Evolutionary conservation across 1,140 invertebrate genomes (phyloP).

Genomic region (Danaus plexippus): DNA sequence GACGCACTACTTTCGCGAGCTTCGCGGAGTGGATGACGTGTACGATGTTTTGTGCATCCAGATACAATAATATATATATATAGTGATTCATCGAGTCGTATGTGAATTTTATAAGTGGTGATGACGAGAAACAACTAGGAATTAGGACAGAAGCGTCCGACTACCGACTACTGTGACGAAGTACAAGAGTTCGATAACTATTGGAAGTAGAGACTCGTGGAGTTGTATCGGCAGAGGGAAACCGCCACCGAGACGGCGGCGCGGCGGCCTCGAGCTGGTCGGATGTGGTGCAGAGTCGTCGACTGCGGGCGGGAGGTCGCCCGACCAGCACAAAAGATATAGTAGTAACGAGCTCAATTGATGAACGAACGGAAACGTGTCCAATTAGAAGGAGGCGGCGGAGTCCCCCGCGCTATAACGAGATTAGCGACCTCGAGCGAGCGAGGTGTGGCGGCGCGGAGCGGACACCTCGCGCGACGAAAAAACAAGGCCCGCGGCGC

Average conservation of each 20-base stretch:
- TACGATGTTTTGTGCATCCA: too few species aligned
- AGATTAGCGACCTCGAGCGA: constrained; percentile 46
- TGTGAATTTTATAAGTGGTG: too few species aligned
- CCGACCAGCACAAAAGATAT: constrained; percentile 43
- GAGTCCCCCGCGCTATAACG: constrained; percentile 52
- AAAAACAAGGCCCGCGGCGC: constrained; percentile 47
- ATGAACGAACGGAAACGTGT: constrained; percentile 67
- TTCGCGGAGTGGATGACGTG: too few species aligned
- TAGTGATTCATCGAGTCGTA: too few species aligned
- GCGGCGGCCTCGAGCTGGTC: constrained; percentile 11
- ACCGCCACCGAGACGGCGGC: constrained; percentile 2
- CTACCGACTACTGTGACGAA: too few species aligned
- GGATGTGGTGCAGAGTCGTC: constrained; percentile 14
- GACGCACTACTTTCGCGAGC: too few species aligned
- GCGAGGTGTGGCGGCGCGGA: constrained; percentile 55
- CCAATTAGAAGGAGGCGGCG: constrained; percentile 66
- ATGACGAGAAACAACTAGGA: too few species aligned
- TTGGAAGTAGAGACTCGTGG: too few species aligned
- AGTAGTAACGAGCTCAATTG: constrained; percentile 65
- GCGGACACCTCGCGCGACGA: constrained; percentile 26
- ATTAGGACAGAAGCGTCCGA: too few species aligned
- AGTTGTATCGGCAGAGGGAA: neutral
- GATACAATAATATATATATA: too few species aligned
- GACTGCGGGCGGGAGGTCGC: too few species aligned
- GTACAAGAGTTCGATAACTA: too few species aligned